Percentiles rank a stretch among this genome's conserved stretches.
Conservation (phyloP, 2,797 vertebrate species). For the Pseudopleuronectes americanus region DNA sequence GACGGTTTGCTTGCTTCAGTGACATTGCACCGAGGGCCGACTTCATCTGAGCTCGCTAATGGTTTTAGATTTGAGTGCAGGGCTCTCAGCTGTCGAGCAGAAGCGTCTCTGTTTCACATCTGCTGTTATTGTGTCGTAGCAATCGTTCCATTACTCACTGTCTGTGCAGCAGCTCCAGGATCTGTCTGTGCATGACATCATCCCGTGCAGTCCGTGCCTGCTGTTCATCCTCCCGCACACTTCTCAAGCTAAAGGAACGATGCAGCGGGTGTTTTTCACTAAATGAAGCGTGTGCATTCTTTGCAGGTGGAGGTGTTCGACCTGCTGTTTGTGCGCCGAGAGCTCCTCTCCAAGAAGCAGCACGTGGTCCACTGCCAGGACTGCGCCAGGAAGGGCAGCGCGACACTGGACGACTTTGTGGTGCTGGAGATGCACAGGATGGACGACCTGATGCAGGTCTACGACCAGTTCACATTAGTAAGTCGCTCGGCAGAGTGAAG, state of each 20-base stretch:
- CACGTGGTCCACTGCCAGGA: slow-evolving; percentile 97
- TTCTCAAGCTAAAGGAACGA: no score
- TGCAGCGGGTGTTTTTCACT: no score
- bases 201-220: not conserved
- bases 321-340: slow-evolving; percentile 96
- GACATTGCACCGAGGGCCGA: not conserved
- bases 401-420: slow-evolving; percentile 94
- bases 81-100: not conserved
- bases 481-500: slow-evolving; percentile 57
- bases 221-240: not conserved
- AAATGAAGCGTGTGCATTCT: no score
- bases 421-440: slow-evolving; percentile 98
- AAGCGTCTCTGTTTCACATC: slow-evolving; percentile 21
- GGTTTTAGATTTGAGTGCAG: not conserved
- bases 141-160: slow-evolving; percentile 17
- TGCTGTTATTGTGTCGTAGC: slow-evolving; percentile 18
- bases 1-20: no score
- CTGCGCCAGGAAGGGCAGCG: slow-evolving; percentile 93
- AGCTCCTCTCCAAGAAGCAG: slow-evolving; percentile 95
- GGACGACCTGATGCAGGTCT: slow-evolving; percentile 98
- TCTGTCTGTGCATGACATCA: slow-evolving; percentile 20
- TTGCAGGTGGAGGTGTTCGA: slow-evolving; percentile 97
- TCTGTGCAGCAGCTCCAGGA: slow-evolving; percentile 22
- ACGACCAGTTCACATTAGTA: slow-evolving; percentile 99
- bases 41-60: not conserved